A percentile compares a stretch with the other conserved stretches of the same genome.
These are phyloP conservation scores for Cydia pomonella DNA, from an alignment of 1,140 invertebrate species.

Conservation along the genomic window DNA sequence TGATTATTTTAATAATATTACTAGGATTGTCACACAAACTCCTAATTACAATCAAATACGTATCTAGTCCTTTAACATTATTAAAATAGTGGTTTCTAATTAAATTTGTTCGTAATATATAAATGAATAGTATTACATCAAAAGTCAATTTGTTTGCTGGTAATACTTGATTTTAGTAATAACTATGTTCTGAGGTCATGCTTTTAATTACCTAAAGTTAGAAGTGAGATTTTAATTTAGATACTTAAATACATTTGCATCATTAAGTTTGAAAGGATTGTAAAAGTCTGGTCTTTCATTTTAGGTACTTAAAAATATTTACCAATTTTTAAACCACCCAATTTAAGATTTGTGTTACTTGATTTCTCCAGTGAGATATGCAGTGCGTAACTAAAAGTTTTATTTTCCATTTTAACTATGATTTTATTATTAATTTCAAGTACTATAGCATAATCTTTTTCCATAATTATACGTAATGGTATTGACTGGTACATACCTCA, in stretches of 20 bases:
- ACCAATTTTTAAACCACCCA: neutral
- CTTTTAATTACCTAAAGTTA: conserved; percentile 9
- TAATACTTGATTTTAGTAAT: conserved; percentile 31
- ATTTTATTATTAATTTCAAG: conserved; percentile 25
- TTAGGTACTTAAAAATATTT: neutral
- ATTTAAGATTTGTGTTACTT: neutral
- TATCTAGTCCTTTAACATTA: conserved; percentile 31
- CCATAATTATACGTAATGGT: conserved; percentile 19
- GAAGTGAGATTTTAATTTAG: neutral
- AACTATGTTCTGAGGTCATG: neutral
- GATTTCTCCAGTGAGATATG: too few relatives aligned
- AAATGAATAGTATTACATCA: conserved; percentile 3
- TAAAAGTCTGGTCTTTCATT: neutral
- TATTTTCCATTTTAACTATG: neutral
- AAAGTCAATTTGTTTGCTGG: neutral
- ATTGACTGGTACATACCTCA: conserved; percentile 33
- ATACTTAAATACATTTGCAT: neutral
- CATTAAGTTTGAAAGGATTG: neutral
- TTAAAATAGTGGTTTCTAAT: conserved; percentile 12
- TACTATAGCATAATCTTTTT: conserved; percentile 6
- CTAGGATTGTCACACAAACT: conserved; percentile 15
- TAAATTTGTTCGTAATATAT: conserved; percentile 23
- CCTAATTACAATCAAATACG: conserved; percentile 17
- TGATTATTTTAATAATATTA: conserved; percentile 19
- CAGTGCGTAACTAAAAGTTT: too few relatives aligned